Percentiles rank a stretch among this genome's conserved stretches.
Evolutionary conservation across 2,113 vertebrate genomes (phyloP).

Genomic region (Pontoporia blainvillei): DNA sequence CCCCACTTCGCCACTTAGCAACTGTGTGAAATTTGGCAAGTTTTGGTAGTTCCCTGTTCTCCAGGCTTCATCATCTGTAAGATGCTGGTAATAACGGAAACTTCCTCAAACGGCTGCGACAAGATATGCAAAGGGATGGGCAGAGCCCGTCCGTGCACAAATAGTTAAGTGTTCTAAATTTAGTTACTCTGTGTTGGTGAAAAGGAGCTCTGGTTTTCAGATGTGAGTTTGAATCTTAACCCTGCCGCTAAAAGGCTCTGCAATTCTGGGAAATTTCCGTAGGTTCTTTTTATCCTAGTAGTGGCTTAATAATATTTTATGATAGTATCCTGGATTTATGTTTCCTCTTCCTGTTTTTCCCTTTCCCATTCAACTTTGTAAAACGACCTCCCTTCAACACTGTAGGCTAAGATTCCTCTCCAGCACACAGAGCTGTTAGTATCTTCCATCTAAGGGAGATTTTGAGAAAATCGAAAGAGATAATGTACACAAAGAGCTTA

Average conservation of each 20-base stretch:
- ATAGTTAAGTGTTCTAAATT: rapidly evolving
- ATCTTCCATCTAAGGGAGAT: not conserved
- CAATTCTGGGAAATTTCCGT: not conserved
- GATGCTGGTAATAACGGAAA: not conserved
- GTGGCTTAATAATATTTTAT: not conserved
- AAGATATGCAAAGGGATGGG: rapidly evolving
- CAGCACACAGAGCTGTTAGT: not conserved
- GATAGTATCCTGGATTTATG: not conserved
- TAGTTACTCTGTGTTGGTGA: not conserved
- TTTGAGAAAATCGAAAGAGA: not conserved
- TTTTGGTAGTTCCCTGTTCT: not conserved
- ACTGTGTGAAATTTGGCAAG: no score
- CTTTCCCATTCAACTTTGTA: not conserved
- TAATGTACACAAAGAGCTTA: not conserved
- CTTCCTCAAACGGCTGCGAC: rapidly evolving
- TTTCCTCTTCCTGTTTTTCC: not conserved
- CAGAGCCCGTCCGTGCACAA: no score
- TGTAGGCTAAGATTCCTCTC: not conserved
- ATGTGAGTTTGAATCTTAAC: no score
- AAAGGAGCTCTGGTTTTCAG: no score
- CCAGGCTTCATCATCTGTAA: not conserved
- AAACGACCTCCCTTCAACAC: not conserved
- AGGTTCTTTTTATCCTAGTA: not conserved
- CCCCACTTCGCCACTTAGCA: not conserved
- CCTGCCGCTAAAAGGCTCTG: not conserved